Percentiles rank a stretch among this genome's conserved stretches.
phyloP scores from a whole-genome alignment of 2,797 vertebrate species.

The Ataeniobius toweri region DNA sequence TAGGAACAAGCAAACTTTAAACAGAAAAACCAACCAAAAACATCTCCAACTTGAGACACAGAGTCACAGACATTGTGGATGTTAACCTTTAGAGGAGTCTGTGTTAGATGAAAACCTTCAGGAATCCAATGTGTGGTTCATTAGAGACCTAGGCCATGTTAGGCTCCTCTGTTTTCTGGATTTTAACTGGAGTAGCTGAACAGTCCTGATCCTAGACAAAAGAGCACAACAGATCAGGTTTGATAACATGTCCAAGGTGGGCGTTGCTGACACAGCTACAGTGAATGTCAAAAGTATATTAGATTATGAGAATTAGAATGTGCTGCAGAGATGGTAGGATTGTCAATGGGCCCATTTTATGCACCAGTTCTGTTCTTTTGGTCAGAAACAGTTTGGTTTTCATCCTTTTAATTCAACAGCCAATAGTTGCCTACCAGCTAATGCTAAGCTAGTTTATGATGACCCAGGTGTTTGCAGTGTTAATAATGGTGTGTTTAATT shows the following conservation, averaged over 20 bases:
- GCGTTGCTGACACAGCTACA: neutral
- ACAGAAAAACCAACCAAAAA: neutral
- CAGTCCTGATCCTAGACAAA: slow-evolving; percentile 60
- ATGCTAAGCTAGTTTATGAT: no score
- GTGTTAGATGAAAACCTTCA: neutral
- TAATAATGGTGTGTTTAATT: no score
- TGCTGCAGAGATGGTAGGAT: no score
- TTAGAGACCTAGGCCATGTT: slow-evolving; percentile 32
- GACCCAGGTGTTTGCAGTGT: no score
- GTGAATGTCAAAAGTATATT: neutral
- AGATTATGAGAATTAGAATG: neutral
- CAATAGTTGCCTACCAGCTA: no score
- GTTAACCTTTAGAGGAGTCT: neutral
- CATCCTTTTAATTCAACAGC: no score
- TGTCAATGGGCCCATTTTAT: no score
- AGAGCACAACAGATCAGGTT: slow-evolving; percentile 10
- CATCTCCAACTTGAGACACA: neutral
- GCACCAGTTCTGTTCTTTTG: no score
- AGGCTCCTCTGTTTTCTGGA: slow-evolving; percentile 59
- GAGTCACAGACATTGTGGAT: neutral
- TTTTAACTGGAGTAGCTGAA: slow-evolving; percentile 67
- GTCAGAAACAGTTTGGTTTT: no score
- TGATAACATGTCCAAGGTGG: neutral
- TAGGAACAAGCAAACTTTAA: slow-evolving; percentile 15
- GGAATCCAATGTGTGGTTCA: no score